phyloP scores from a whole-genome alignment of 2,888 invertebrate species.

The Schizaphis graminum region DNA sequence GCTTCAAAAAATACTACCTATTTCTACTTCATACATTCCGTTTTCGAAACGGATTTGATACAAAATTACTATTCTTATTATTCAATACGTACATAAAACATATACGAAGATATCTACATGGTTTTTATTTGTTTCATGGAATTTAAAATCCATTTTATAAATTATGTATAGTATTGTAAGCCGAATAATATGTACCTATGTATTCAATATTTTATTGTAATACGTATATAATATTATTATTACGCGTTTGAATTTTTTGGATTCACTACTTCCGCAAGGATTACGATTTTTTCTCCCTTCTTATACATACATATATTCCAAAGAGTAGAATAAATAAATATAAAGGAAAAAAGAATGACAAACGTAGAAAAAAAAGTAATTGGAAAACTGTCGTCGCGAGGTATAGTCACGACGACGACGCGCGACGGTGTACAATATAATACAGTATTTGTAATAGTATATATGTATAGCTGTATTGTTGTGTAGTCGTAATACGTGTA shows the following conservation, averaged over 20 bases:
- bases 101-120: not conserved
- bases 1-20: not conserved
- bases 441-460: constrained; percentile 29
- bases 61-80: not conserved
- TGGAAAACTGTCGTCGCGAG: constrained; percentile 60
- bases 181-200: not conserved
- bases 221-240: not conserved
- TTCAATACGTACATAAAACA: not conserved
- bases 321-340: not conserved
- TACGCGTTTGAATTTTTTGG: not conserved
- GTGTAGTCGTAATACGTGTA: not conserved
- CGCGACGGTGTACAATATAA: not conserved
- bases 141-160: not conserved
- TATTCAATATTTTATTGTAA: not conserved
- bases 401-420: not conserved
- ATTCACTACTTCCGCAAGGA: not conserved
- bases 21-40: not conserved
- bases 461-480: not conserved
- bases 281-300: not conserved
- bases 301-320: not conserved
- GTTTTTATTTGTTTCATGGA: not conserved
- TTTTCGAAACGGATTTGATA: not conserved
- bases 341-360: constrained; percentile 16
- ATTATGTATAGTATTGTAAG: not conserved
- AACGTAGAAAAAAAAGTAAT: constrained; percentile 47